Base-by-base conservation (phyloP, 2,888 invertebrate genomes). In the Platypus cylindrus region DNA sequence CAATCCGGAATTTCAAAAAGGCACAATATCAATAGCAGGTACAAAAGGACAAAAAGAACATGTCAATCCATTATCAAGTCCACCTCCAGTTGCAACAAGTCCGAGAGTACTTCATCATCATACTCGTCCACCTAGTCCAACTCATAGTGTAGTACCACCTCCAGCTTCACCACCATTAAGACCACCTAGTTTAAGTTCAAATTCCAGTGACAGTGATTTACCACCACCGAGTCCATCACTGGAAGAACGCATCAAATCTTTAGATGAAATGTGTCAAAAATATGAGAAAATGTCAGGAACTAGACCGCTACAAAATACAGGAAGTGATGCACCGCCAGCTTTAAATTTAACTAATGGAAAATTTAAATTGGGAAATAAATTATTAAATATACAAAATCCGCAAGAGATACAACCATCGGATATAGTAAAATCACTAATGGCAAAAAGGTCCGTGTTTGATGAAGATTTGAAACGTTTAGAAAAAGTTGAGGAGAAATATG, bases 261-360 rank as follows among this genome's bases (percentile, higher is more conserved):
- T 95, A 37, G 93, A 94, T 63, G 93, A 91, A 60, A n/a, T n/a
- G n/a, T n/a, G n/a, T n/a, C n/a, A n/a, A n/a, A 87, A 86, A 58
- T 89, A 91, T 56, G 87, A 89, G 55, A 80, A 82, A 50, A 89
- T 87, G 89, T 83, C 82, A 24, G 78, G 78, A 27, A 71, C 73
- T 32, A 66, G 76, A 45, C 68, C 72, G 18, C 52, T 73, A 26
- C 67, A 74, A 48, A 71, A 75, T 5, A 63, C 68, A 2, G 68
- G 65, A 9, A 62, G 67, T 18, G 69, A 70, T 41, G 67, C 67
- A 1, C 51, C 66, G 16, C 66, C 66, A 2, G 65, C 65, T 45
- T 53, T 67, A 37, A 70, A 68, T 45, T 65, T 66, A 2, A 64
- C 63, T 67, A 29, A 73, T 69, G 59, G 72, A 66, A 55, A 57